Conservation (phyloP, 2,113 vertebrate genomes). For the Pimephales promelas region DNA sequence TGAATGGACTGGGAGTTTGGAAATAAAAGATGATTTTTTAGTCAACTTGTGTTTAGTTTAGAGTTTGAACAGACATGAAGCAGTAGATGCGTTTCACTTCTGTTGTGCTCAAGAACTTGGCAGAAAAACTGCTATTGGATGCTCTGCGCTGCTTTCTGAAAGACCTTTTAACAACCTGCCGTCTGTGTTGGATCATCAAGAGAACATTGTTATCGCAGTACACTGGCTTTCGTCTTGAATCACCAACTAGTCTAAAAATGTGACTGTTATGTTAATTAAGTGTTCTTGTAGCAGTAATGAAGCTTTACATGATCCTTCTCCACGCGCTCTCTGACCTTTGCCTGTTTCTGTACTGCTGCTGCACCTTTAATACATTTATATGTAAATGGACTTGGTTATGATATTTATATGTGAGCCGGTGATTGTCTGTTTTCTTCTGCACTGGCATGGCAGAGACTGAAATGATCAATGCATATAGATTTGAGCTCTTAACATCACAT, state of each 20-base stretch:
- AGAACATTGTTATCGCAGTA: not conserved
- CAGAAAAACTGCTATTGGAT: not conserved
- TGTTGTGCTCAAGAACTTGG: not conserved
- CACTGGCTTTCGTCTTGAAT: not conserved
- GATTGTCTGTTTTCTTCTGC: constrained; percentile 6
- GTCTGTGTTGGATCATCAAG: not conserved
- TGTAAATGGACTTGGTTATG: not conserved
- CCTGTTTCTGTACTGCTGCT: not conserved
- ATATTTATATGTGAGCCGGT: not conserved
- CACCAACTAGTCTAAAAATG: not conserved
- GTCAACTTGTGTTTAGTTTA: not conserved
- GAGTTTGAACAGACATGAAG: not conserved
- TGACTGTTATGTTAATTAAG: not conserved
- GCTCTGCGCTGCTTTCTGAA: not conserved
- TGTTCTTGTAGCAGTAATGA: not conserved
- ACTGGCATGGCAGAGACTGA: constrained; percentile 14
- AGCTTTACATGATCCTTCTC: not conserved
- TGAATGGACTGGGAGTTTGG: too few relatives aligned
- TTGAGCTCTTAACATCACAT: constrained; percentile 44
- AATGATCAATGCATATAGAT: constrained; percentile 52
- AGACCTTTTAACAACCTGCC: not conserved
- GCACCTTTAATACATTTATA: not conserved
- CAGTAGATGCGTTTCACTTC: not conserved
- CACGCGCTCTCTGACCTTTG: not conserved
- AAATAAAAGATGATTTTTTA: too few relatives aligned